Evolutionary conservation across 2,113 vertebrate genomes (phyloP), one percentile per base, ranked within the genome.

Genomic region (Trochalopteron elliotii): DNA sequence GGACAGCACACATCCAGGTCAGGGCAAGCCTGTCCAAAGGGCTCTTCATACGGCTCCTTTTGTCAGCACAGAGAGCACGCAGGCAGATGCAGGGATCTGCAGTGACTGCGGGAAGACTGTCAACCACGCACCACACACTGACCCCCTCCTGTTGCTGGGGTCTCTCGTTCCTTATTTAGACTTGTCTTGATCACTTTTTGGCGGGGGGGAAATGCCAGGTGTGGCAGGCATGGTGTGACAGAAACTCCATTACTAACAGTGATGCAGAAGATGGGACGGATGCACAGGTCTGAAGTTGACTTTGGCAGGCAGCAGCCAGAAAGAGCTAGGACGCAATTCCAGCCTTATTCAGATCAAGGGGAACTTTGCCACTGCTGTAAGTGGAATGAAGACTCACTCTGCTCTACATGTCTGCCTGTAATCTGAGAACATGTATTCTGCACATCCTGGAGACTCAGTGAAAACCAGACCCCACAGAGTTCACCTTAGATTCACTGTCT

Each of bases 381-480:
- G 71, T 67, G 79, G 68, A 93, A 83, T 14, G 56, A 90, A 64
- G 82, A 60, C 47, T 92, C 78, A 67, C 52, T 92, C 79, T 0
- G 1, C 64, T 92, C 63, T 78, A 71, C 67, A 69, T 15, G 79
- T 56, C 92, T 86, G 85, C 53, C 76, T 93, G 95, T 80, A 93
- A 94, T 92, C 82, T 59, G 85, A 93, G 93, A 92, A 75, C 68
- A 63, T 13, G 65, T 30, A 90, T 75, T 71, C 79, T 90, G 63
- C 56, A 56, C 72, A 78, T 83, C 85, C 93, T 45, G 65, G 81
- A 84, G 89, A 87, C 87, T 57, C 70, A 39, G 52, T 64, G 90
- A 94, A 94, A 96, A 90, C 1, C 9, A 42, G 94, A 95, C 87
- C 95, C 71, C 95, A 86, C 92, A 80, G 94, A 83, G 71, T 67